Evolutionary conservation across 1,140 invertebrate genomes (phyloP).

Genomic region (Bombus confusus): DNA sequence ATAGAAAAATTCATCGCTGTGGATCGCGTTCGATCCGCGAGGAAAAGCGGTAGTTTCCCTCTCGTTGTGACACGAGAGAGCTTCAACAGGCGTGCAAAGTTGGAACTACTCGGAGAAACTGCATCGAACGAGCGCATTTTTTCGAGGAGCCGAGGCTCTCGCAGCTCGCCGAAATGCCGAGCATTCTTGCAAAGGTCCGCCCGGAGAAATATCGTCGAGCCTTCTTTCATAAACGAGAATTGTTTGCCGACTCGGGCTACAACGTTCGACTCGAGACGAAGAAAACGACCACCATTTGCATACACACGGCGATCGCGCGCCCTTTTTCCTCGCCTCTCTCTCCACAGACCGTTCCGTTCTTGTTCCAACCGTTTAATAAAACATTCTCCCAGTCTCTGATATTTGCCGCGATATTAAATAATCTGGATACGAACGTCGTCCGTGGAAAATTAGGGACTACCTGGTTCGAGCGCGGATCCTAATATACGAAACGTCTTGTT

Average conservation of each 20-base stretch:
- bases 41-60: neutral
- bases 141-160: neutral
- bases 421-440: no score
- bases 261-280: neutral
- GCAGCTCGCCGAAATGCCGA: conserved; percentile 9
- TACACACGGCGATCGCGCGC: neutral
- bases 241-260: neutral
- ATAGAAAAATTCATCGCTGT: no score
- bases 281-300: neutral
- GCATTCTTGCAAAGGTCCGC: conserved; percentile 1
- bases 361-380: neutral
- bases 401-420: no score
- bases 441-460: no score
- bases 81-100: neutral
- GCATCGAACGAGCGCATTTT: neutral
- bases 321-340: no score
- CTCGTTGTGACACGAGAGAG: no score
- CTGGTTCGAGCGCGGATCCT: no score
- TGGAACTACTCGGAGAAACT: neutral
- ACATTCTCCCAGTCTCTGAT: neutral
- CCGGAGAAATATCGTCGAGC: conserved; percentile 11
- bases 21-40: no score
- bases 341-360: no score
- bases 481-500: no score
- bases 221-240: conserved; percentile 35